phyloP scores from a whole-genome alignment of 2,888 invertebrate species.

The Bombylius discolor region DNA sequence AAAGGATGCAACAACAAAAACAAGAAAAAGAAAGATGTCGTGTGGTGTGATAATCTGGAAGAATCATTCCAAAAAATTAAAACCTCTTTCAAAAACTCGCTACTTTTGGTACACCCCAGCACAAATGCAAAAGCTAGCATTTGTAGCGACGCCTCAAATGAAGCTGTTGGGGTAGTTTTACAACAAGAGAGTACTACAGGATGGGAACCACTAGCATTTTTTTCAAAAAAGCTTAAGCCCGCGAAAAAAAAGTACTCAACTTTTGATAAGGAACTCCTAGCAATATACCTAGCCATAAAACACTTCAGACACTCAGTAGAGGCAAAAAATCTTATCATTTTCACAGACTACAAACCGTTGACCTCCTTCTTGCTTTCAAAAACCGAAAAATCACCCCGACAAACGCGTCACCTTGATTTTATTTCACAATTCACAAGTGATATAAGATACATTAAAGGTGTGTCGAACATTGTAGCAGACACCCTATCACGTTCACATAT shows the following conservation, averaged over 20 bases:
- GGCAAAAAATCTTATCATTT: neutral
- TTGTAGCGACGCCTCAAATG: constrained; percentile 14
- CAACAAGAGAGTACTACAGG: constrained; percentile 13
- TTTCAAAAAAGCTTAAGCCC: constrained; percentile 17
- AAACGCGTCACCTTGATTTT: neutral
- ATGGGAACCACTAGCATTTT: constrained; percentile 20
- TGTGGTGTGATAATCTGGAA: constrained; percentile 1
- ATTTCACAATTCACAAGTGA: neutral
- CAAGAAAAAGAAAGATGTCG: neutral
- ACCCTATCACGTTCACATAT: neutral
- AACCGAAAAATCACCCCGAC: neutral
- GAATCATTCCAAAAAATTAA: neutral
- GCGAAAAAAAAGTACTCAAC: constrained; percentile 19
- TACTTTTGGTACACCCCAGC: constrained; percentile 5
- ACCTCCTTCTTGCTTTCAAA: neutral
- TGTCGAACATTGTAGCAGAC: neutral
- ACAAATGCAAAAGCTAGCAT: neutral
- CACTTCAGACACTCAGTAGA: neutral
- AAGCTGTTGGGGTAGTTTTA: constrained; percentile 17
- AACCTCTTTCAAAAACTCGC: neutral
- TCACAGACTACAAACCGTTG: neutral
- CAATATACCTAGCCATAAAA: constrained; percentile 16
- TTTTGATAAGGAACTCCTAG: constrained; percentile 19
- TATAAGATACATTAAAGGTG: neutral
- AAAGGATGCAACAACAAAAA: neutral